Evolutionary conservation across 2,113 vertebrate species (phyloP).

Genomic region (Sinocyclocheilus anophthalmus): DNA sequence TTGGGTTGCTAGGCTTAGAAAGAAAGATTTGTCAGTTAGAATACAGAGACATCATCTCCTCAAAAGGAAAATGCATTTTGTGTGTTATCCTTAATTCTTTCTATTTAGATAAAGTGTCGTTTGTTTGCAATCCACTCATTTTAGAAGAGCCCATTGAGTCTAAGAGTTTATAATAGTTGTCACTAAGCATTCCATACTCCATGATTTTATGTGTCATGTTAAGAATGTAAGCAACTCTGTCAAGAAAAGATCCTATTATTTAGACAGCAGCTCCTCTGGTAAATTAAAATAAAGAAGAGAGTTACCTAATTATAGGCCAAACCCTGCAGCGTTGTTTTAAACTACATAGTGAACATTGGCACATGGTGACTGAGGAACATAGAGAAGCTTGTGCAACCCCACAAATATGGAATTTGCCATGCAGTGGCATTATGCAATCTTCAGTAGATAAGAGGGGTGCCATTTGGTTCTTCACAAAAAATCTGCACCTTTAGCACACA

Average conservation of each 20-base stretch:
- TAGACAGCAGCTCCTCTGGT: slow-evolving; percentile 29
- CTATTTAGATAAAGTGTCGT: not conserved
- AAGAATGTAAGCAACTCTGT: slow-evolving; percentile 24
- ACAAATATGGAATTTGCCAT: slow-evolving; percentile 10
- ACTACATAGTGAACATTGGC: not conserved
- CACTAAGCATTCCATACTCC: not conserved
- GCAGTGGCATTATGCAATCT: slow-evolving; percentile 33
- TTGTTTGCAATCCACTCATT: not conserved
- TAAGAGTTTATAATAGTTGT: slow-evolving; percentile 19
- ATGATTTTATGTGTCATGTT: not conserved
- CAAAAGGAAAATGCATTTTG: not conserved
- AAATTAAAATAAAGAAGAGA: slow-evolving; percentile 29
- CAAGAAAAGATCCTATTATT: slow-evolving; percentile 19
- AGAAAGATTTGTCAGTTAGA: not conserved
- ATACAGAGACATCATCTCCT: not conserved
- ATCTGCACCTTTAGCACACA: slow-evolving; percentile 43
- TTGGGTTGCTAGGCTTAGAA: not conserved
- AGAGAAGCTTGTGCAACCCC: slow-evolving; percentile 47
- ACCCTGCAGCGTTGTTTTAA: not conserved
- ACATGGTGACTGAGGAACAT: slow-evolving; percentile 27
- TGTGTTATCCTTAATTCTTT: not conserved
- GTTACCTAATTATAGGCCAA: slow-evolving; percentile 50
- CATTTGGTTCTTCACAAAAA: not conserved
- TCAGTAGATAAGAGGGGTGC: not conserved
- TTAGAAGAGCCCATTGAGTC: not conserved